Evolutionary conservation across 1,140 invertebrate genomes (phyloP).

Genomic region (Diploscapter pachys): DNA sequence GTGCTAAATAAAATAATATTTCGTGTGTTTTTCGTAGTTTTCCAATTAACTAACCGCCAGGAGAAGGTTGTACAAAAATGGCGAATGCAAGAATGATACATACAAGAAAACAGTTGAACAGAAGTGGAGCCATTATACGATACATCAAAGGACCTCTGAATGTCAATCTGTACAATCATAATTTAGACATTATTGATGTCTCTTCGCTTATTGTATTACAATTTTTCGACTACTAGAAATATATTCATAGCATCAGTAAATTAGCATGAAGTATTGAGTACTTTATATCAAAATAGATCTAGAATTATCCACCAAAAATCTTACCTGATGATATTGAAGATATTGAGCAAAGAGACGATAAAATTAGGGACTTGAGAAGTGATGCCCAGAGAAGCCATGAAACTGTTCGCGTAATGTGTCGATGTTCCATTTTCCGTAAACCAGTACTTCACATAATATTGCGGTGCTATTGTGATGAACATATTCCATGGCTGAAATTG

Average conservation of each 20-base stretch:
- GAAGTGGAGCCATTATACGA: too few relatives aligned
- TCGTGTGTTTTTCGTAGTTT: too few relatives aligned
- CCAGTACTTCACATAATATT: conserved; percentile 38
- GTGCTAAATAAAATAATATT: background rate
- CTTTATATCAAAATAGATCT: conserved; percentile 4
- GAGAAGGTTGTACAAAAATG: too few relatives aligned
- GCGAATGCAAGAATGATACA: too few relatives aligned
- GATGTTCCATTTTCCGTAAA: conserved; percentile 21
- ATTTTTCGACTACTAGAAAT: conserved; percentile 6
- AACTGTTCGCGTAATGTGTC: conserved; percentile 12
- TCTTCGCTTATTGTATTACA: background rate
- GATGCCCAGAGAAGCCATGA: conserved; percentile 28
- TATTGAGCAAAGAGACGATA: conserved; percentile 18
- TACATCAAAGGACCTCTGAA: background rate
- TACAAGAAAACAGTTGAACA: too few relatives aligned
- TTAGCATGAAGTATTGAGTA: background rate
- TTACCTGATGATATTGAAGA: conserved; percentile 18
- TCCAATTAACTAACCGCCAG: too few relatives aligned
- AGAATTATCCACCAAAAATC: conserved; percentile 2
- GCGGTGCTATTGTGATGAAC: background rate
- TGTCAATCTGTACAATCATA: background rate
- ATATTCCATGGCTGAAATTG: too few relatives aligned
- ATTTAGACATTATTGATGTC: background rate
- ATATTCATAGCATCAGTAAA: conserved; percentile 1
- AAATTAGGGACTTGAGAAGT: conserved; percentile 26